Conservation (phyloP, 2,797 vertebrate genomes). For the Agapornis canus region DNA sequence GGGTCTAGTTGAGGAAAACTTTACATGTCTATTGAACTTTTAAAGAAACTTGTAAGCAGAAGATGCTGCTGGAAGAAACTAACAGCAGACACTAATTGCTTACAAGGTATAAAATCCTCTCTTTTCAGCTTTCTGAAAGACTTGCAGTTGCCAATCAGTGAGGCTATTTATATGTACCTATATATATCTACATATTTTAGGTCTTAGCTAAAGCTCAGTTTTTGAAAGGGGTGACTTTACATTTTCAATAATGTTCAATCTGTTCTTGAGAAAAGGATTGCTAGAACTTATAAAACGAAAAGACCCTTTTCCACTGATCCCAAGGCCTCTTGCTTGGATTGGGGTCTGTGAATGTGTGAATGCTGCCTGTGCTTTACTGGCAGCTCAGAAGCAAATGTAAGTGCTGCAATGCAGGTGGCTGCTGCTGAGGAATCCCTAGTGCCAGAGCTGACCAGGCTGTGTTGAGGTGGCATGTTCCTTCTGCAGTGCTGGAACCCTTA, state of each 20-base stretch:
- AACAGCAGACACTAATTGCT: neutral
- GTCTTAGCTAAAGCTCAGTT: neutral
- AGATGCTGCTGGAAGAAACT: neutral
- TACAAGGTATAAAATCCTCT: neutral
- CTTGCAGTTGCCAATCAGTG: neutral
- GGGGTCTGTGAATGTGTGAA: rapidly evolving
- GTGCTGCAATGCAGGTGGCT: neutral
- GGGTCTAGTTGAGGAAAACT: neutral
- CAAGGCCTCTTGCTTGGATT: neutral
- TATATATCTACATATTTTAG: neutral
- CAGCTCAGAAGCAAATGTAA: neutral
- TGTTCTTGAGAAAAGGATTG: neutral
- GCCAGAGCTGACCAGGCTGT: rapidly evolving
- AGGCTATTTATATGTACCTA: neutral
- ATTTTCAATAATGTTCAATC: neutral
- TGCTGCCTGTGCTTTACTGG: too few relatives aligned
- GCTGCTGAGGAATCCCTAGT: neutral
- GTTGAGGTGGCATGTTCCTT: neutral
- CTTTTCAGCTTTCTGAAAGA: neutral
- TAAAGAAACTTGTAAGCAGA: neutral
- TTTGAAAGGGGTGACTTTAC: neutral
- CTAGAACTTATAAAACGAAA: neutral
- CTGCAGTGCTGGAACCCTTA: neutral
- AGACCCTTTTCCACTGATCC: neutral
- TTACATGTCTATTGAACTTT: neutral